Evolutionary conservation across 2,113 vertebrate genomes (phyloP), one percentile per base, ranked within the genome.

Genomic region (Balaenoptera acutorostrata): DNA sequence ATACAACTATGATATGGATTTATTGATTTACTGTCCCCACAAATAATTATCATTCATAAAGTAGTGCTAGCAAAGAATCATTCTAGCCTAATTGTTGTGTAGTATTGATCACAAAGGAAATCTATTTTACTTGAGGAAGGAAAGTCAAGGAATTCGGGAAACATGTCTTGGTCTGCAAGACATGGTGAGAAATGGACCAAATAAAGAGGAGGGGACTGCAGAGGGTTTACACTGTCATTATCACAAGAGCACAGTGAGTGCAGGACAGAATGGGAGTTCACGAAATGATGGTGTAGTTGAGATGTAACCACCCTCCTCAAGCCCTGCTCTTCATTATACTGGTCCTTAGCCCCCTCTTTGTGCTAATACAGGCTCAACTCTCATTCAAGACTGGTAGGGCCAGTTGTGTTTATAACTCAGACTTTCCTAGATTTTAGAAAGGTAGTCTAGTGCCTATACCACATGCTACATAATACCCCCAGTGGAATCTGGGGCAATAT

Each of bases 131-230:
- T 75, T 90, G 52, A 94, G 80, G 12, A 94, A 55, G 49, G 20
- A 57, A 94, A 94, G 10, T 88, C 44, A 84, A 94, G 44, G 27
- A 88, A 92, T 90, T 92, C 64, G 25, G 36, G 23, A 90, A 89
- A 77, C 15, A 44, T 49, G 17, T 18, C n/a, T 93, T 36, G 6
- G 18, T 90, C n/a, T 66, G 41, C 11, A 84, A 94, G 29, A 86
- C 33, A 68, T 29, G 13, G 39, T 91, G 36, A 88, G 23, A 93
- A 88, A 44, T 33, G 31, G 33, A 87, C 8, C 4, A n/a, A 49
- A 94, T 41, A 55, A 95, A 17, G 29, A 90, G 21, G 9, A 91
- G 27, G 2, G 33, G 14, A 33, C 6, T 80, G 18, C 14, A 77
- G 39, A 55, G 8, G 3, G 14, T 61, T 41, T 20, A 68, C 9